Base-by-base conservation (phyloP, 2,888 invertebrate species). In the Oscheius sp. region DNA sequence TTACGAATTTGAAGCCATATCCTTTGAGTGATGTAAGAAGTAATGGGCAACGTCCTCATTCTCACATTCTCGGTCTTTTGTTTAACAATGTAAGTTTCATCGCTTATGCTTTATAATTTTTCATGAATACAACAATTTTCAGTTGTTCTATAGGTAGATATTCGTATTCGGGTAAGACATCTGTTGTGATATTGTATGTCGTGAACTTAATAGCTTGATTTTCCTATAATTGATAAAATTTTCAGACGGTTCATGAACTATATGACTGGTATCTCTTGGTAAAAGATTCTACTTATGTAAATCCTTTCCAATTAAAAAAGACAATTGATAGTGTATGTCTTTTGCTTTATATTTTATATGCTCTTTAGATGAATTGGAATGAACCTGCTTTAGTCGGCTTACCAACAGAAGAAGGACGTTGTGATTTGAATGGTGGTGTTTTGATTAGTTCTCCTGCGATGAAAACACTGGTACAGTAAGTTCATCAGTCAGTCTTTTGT, bases 191-290 rank as follows among this genome's bases (percentile, higher is more conserved):
- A 47, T 47, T 64, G 17, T 17, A n/a, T n/a, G 4, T 47, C 12
- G 12, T n/a, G n/a, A n/a, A n/a, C n/a, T n/a, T n/a, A n/a, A n/a
- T n/a, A 1, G n/a, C 24, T 54, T 9, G 12, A 12, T 12, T 24
- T 56, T 14, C 17, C 8, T 36, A 12, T 12, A 41, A 12, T 41
- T 4, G 8, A 4, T 38, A 14, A 26, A 32, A 30, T 68, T 74
- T 82, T 51, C 74, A 84, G 84, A 74, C 77, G 0, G 69, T 82
- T 4, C 82, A 82, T 61, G 81, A 94, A 81, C 92, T 92, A 80
- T 96, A 92, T 87, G 94, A 96, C 87, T 96, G 93, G 88, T 95
- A 94, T 88, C 92, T 93, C 86, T 89, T 97, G 57, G 90, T 92
- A 51, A 91, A 92, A 47, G 96, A 96, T 87, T 90, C 90, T 6